Conservation (phyloP, 2,888 invertebrate genomes). For the Pyrrhia umbra region DNA sequence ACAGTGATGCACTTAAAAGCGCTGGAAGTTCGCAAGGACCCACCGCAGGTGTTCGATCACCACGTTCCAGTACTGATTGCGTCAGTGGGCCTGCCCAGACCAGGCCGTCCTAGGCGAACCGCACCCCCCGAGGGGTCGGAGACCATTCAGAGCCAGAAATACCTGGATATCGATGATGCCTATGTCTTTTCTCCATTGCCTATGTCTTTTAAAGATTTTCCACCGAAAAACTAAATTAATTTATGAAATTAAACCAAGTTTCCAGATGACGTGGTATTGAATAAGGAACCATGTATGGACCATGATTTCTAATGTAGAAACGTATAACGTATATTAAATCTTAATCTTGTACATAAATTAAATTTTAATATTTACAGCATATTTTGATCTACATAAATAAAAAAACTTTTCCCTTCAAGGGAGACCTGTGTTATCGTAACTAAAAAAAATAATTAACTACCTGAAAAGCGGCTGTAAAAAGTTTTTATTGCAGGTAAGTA, state of each 20-base stretch:
- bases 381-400: background rate
- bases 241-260: too few relatives aligned
- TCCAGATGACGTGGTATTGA: background rate
- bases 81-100: conserved; percentile 80
- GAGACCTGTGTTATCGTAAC: background rate
- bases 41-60: conserved; percentile 95
- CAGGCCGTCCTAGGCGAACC: conserved; percentile 77
- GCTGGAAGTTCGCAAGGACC: conserved; percentile 94
- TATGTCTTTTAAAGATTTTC: too few relatives aligned
- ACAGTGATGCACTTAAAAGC: conserved; percentile 97
- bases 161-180: conserved; percentile 90
- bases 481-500: conserved; percentile 18
- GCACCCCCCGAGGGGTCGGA: conserved; percentile 68
- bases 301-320: background rate
- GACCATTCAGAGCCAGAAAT: conserved; percentile 71
- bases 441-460: conserved; percentile 19
- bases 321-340: background rate
- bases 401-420: background rate
- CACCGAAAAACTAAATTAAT: too few relatives aligned
- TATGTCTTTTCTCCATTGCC: too few relatives aligned
- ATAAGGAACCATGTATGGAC: background rate
- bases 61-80: conserved; percentile 96
- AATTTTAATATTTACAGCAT: background rate
- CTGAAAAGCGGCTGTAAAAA: conserved; percentile 15
- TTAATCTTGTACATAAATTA: background rate